phyloP scores from a whole-genome alignment of 2,888 invertebrate genomes.

The Malachius bipustulatus region DNA sequence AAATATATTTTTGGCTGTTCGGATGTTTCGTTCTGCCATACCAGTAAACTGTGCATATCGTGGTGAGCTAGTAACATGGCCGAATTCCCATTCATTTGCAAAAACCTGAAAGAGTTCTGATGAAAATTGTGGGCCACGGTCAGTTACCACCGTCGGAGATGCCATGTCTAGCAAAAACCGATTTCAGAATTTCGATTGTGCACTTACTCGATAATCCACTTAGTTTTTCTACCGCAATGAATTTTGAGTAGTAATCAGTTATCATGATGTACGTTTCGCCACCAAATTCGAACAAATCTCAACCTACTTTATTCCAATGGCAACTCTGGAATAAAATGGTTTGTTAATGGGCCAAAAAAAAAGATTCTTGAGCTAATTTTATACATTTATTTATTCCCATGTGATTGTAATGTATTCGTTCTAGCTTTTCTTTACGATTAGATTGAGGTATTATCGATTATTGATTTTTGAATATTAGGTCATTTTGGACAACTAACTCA shows the following conservation, averaged over 20 bases:
- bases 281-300: no score
- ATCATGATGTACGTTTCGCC: background rate
- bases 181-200: background rate
- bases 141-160: constrained; percentile 5
- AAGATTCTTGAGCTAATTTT: constrained; percentile 12
- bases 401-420: constrained; percentile 4
- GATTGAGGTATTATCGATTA: constrained; percentile 13
- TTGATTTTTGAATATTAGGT: constrained; percentile 12
- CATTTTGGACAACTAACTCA: constrained; percentile 10
- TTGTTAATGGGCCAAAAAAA: constrained; percentile 12
- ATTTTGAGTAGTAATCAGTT: constrained; percentile 1
- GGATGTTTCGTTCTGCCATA: no score
- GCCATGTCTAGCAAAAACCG: background rate
- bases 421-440: constrained; percentile 12
- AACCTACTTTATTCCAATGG: no score
- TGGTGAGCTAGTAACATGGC: background rate
- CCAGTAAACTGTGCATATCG: constrained; percentile 2
- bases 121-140: constrained; percentile 7
- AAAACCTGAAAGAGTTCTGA: constrained; percentile 5
- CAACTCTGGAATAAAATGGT: background rate
- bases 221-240: background rate
- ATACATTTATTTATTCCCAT: constrained; percentile 12
- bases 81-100: constrained; percentile 4
- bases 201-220: background rate
- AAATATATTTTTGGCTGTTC: no score